Evolutionary conservation across 2,888 invertebrate genomes (phyloP).

Genomic region (Synanthedon myopaeformis): DNA sequence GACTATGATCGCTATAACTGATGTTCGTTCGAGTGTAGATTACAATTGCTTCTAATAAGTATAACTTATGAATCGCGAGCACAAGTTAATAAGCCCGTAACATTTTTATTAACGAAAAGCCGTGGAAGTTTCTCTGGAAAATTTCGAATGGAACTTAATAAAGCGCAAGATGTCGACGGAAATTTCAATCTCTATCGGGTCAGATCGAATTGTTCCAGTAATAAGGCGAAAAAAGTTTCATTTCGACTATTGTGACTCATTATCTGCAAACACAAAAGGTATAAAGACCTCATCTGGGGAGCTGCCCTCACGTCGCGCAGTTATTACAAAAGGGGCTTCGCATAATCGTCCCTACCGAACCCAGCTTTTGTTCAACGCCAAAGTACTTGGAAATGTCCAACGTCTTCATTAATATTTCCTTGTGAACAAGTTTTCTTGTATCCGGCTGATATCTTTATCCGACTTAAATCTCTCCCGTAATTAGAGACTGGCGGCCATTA

Average conservation of each 20-base stretch:
- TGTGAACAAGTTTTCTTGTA: slow-evolving; percentile 1
- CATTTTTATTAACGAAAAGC: background rate
- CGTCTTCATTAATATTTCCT: slow-evolving; percentile 56
- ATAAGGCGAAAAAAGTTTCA: slow-evolving; percentile 37
- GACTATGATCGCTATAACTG: too few species aligned
- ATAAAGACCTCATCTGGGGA: slow-evolving; percentile 36
- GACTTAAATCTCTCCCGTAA: background rate
- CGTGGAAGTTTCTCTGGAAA: background rate
- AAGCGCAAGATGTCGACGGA: slow-evolving; percentile 45
- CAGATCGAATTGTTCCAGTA: slow-evolving; percentile 51
- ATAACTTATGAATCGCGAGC: background rate
- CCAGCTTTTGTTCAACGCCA: background rate
- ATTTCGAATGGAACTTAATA: slow-evolving; percentile 25
- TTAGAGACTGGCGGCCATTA: background rate
- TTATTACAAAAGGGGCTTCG: slow-evolving; percentile 15
- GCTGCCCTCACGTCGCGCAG: slow-evolving; percentile 10
- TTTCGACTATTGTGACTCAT: slow-evolving; percentile 28
- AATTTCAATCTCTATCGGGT: slow-evolving; percentile 40
- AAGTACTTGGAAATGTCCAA: slow-evolving; percentile 40
- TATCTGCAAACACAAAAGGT: slow-evolving; percentile 40
- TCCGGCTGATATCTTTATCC: background rate
- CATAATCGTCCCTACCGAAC: slow-evolving; percentile 26
- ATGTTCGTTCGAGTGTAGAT: too few species aligned
- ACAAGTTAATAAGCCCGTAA: background rate
- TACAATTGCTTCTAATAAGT: too few species aligned